Percentiles rank a stretch among this genome's conserved stretches.
These are phyloP conservation scores for Hyperopisus bebe DNA, from an alignment of 2,113 vertebrate species.

Conservation along the genomic window DNA sequence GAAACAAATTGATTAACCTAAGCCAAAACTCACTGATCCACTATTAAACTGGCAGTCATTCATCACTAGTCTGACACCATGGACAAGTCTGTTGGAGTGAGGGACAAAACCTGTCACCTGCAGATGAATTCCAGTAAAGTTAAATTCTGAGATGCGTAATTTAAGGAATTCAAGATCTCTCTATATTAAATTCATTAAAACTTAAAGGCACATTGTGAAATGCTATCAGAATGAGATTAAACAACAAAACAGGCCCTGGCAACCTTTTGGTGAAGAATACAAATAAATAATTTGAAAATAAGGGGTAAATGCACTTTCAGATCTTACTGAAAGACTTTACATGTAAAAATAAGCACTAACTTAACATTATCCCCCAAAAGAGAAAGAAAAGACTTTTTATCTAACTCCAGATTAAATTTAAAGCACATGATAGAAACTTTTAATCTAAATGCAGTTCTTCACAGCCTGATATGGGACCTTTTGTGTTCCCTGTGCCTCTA, in stretches of 20 bases:
- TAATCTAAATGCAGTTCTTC: background rate
- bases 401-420: background rate
- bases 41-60: background rate
- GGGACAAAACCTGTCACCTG: background rate
- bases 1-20: background rate
- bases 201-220: background rate
- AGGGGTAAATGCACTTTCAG: background rate
- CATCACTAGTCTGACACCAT: background rate
- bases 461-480: background rate
- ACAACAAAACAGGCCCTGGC: background rate
- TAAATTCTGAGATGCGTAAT: background rate
- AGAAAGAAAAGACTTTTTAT: background rate
- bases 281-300: background rate
- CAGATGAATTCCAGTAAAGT: background rate
- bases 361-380: background rate
- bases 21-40: background rate
- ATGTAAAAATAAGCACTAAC: background rate
- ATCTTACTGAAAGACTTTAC: background rate
- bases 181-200: background rate
- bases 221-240: background rate
- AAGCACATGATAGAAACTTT: background rate
- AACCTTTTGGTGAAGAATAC: background rate
- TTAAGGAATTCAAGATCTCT: background rate
- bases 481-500: background rate
- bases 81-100: background rate